These are phyloP conservation scores for Potorous gilbertii DNA, from an alignment of 2,797 vertebrate species.

Conservation along the genomic window DNA sequence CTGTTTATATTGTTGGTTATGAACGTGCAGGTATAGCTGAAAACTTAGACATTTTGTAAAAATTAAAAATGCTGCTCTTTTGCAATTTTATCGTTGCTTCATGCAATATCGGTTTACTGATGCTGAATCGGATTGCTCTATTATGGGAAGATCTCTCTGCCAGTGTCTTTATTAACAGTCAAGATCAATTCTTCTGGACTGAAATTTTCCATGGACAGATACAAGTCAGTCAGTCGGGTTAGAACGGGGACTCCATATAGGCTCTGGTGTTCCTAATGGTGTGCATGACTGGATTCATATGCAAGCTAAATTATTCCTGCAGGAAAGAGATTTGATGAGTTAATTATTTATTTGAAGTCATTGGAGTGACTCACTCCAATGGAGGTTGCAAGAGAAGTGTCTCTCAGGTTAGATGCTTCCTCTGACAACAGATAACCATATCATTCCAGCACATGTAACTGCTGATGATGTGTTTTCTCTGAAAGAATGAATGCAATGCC, in stretches of 20 bases:
- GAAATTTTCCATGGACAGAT: conserved; percentile 85
- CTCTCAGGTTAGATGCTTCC: not conserved
- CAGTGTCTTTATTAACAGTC: conserved; percentile 85
- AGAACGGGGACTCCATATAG: conserved; percentile 84
- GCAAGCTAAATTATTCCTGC: conserved; percentile 88
- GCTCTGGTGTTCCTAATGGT: conserved; percentile 85
- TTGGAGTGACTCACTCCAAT: not conserved
- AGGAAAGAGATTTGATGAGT: conserved; percentile 79
- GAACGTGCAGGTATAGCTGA: conserved; percentile 89
- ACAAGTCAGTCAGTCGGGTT: conserved; percentile 84
- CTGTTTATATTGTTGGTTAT: conserved; percentile 84
- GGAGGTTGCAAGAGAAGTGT: conserved; percentile 30
- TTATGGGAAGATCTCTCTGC: conserved; percentile 88
- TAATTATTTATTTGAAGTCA: conserved; percentile 76
- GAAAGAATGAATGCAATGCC: conserved; percentile 58
- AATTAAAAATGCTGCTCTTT: conserved; percentile 89
- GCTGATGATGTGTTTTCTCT: conserved; percentile 41
- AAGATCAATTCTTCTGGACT: conserved; percentile 85
- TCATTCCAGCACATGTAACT: conserved; percentile 40
- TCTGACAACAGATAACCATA: conserved; percentile 43
- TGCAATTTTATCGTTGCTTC: conserved; percentile 89
- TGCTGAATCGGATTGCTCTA: conserved; percentile 89
- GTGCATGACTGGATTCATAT: conserved; percentile 83
- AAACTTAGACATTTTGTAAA: conserved; percentile 86
- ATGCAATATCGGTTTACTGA: conserved; percentile 93